Evolutionary conservation across 2,888 invertebrate genomes (phyloP), one percentile per base, ranked within the genome.

Genomic region (Drosophila neutralis): DNA sequence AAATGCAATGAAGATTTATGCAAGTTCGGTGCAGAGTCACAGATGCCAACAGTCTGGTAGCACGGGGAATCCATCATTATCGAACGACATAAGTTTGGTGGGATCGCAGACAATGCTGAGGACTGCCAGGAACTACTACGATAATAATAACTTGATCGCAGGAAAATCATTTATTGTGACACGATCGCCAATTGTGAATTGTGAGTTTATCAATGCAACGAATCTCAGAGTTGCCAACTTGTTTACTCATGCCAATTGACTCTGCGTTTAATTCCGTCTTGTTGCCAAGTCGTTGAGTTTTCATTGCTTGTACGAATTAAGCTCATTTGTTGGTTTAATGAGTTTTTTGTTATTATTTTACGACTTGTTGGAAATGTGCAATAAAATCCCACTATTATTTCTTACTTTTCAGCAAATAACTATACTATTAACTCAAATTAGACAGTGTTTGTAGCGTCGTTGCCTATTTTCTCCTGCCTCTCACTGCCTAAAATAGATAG

Each of bases 91-190:
- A 76, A 69, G 83, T 68, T 68, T 69, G 54, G 73, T 73, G 68
- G 65, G 74, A 77, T 35, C 73, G 59, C 57, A 68, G 78, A n/a
- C 49, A 38, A 35, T n/a, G 29, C 36, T 33, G 52, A 53, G 38
- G 36, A 33, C 60, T 62, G 60, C 53, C 54, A 73, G 80, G 73
- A 72, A 72, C 62, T 51, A n/a, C 57, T n/a, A 56, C 13, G n/a
- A 27, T 56, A 73, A 82, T 87, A 84, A 90, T 87, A 82, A 90
- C 89, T 87, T 89, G 89, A 85, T 89, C 79, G 74, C 66, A 71
- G 78, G 70, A 72, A 90, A 87, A 90, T 87, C 84, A 87, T 83
- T 90, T 87, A 82, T 84, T 89, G 87, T 87, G 87, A 89, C 89
- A 89, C 89, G 90, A 90, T 84, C 76, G 53, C 53, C 54, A 69